phyloP scores from a whole-genome alignment of 53 echinoderm and acorn worm genomes.

The Stichopus horrens region DNA sequence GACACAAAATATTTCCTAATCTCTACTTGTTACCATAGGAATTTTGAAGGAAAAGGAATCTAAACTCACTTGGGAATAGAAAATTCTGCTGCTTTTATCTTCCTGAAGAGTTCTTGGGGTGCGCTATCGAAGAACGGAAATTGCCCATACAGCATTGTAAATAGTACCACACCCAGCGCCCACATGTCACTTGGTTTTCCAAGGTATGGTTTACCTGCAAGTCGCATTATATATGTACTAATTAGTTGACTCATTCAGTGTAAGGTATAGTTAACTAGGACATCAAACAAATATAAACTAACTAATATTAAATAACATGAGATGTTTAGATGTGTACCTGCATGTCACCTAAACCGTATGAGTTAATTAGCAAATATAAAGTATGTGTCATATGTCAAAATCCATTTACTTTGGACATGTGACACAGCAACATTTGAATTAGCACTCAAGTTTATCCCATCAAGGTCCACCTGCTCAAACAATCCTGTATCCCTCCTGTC shows the following conservation, averaged over 20 bases:
- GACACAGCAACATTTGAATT: too few relatives aligned
- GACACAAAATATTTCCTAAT: background rate
- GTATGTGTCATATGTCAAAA: too few relatives aligned
- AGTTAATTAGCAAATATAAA: too few relatives aligned
- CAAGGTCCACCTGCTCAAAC: too few relatives aligned
- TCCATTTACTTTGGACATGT: too few relatives aligned
- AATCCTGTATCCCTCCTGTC: too few relatives aligned
- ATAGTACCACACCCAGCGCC: slow-evolving; percentile 96
- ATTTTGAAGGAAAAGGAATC: background rate
- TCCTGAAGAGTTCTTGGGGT: slow-evolving; percentile 97
- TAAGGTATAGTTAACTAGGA: too few relatives aligned
- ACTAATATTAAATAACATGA: background rate
- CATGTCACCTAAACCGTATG: background rate
- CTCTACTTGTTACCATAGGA: background rate
- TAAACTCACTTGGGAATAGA: slow-evolving; percentile 90
- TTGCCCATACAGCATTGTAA: slow-evolving; percentile 98
- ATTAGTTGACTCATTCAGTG: too few relatives aligned
- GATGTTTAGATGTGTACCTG: background rate
- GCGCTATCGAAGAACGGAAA: slow-evolving; percentile 97
- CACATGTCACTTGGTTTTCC: slow-evolving; percentile 99
- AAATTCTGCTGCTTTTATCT: slow-evolving; percentile 97
- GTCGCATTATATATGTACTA: background rate
- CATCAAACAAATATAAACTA: too few relatives aligned
- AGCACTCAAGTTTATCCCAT: too few relatives aligned
- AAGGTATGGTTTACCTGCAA: slow-evolving; percentile 91